Evolutionary conservation across 2,888 invertebrate species (phyloP), one percentile per base, ranked within the genome.

Genomic region (Tanypteryx hageni): DNA sequence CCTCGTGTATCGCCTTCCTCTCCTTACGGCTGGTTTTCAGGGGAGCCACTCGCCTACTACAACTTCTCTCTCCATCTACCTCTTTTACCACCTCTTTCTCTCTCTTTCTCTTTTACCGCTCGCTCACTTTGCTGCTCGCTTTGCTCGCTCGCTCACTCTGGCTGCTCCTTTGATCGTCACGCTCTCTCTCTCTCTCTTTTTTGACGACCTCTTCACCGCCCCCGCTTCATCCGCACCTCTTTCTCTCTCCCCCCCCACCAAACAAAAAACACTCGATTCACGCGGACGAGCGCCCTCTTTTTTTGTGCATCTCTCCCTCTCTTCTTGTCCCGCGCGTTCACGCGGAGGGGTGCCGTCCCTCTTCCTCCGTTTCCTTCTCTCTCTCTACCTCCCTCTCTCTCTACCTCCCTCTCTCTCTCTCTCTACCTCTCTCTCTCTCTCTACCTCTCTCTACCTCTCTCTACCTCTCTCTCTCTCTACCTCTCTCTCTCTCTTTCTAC

Each of bases 391-490:
- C 22, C 58, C 5, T 56, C 59, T n/a, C n/a, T 31, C 81, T 56
- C 44, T 56, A 16, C 44, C n/a, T 4, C 86, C 57, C 27, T 31
- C 56, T n/a, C n/a, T 11, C 85, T 16, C 18, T 68, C 10, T 92
- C 64, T 92, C 57, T 84, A n/a, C 59, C 56, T 22, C 31, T 68
- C 89, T 8, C 91, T 91, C 59, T 81, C 84, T 64, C 64, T 58
- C 31, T 82, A 58, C 44, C 76, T 83, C 83, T 76, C 82, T 92
- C 92, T 68, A 68, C 27, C 89, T 76, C 83, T 93, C 44, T 57
- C 58, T 61, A 27, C 64, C 56, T 82, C 57, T 13, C 92, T 92
- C 92, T 59, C 64, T 85, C 93, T 93, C 93, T 93, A 83, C 92
- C 92, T 92, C 92, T 92, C 68, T 92, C 89, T 92, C 92, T 92